Evolutionary conservation across 2,888 invertebrate species (phyloP), one percentile per base, ranked within the genome.

Genomic region (Polydrusus pterygomalis): DNA sequence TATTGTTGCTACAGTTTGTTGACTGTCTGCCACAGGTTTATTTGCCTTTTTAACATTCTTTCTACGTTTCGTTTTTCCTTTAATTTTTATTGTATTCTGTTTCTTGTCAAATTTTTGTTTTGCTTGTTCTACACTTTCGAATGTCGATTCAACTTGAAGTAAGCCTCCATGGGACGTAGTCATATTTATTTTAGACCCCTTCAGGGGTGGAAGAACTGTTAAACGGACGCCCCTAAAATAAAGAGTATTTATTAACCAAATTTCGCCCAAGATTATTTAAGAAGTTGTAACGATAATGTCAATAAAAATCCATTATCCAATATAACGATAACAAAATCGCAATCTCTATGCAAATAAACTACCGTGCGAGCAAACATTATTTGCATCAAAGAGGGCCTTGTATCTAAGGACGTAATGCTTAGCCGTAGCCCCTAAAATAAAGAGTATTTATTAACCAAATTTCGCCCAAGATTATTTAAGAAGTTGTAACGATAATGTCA

Each of bases 101-200:
- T 79, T 81, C 72, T 84, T 84, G 63, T 87, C 88, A 81, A 87
- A 88, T 73, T 88, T 88, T 80, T 86, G 87, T 63, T 88, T 88
- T 49, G 89, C 87, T 83, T 93, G 91, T 78, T 93, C 93, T 1
- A 93, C 93, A 15, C 92, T 92, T 85, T 93, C 90, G 83, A 92
- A 92, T 78, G 92, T 92, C 56, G 91, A 91, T 82, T 94, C 93
- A 10, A 94, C 94, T 86, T 95, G 94, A 62, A 94, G 86, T 69
- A 94, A 85, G 11, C 94, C 94, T 11, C 93, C 94, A 82, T 94
- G 94, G 0, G 94, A 93, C 9, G 90, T 90, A 10, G 92, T 91
- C 91, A 91, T 91, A 72, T 91, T 91, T 3, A 88, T 88, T 74
- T 89, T 89, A 30, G 91, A 90, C 76, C 90, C 90, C 81, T 93